Evolutionary conservation across 2,113 vertebrate species (phyloP).

Genomic region (Semicossyphus pulcher): DNA sequence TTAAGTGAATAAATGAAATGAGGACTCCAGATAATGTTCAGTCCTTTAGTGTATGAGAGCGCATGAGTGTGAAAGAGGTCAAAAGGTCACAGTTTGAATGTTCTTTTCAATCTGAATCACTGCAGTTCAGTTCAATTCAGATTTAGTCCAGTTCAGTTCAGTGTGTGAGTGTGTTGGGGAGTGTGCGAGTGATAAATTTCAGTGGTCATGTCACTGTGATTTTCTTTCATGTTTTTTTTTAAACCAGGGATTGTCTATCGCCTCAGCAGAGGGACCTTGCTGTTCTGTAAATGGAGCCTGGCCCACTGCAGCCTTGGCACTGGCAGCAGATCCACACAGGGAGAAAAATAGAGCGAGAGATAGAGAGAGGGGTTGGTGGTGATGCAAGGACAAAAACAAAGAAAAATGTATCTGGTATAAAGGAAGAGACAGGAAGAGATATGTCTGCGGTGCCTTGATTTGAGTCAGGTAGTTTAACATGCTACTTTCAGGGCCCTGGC

Average conservation of each 20-base stretch:
- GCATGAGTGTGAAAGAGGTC: too few species aligned
- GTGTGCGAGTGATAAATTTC: background rate
- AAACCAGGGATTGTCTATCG: constrained; percentile 37
- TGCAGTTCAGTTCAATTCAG: too few species aligned
- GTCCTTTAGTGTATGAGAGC: too few species aligned
- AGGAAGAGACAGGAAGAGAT: constrained; percentile 27
- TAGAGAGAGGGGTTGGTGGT: background rate
- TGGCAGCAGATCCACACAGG: constrained; percentile 2
- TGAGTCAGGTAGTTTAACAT: constrained; percentile 51
- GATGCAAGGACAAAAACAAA: constrained; percentile 38
- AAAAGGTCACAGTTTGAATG: too few species aligned
- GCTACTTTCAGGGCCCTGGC: constrained; percentile 39
- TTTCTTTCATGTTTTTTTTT: constrained; percentile 33
- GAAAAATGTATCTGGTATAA: constrained; percentile 46
- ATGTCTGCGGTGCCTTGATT: constrained; percentile 32
- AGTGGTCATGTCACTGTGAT: constrained; percentile 18
- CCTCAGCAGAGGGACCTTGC: constrained; percentile 48
- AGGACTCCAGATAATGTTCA: too few species aligned
- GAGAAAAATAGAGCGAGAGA: background rate
- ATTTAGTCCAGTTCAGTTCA: too few species aligned
- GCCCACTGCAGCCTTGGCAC: constrained; percentile 40
- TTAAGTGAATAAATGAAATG: too few species aligned
- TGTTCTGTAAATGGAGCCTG: constrained; percentile 48
- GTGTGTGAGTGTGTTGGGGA: too few species aligned
- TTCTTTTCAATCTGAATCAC: too few species aligned